Base-by-base conservation (phyloP, 2,113 vertebrate genomes). In the Coptodon rendalli region DNA sequence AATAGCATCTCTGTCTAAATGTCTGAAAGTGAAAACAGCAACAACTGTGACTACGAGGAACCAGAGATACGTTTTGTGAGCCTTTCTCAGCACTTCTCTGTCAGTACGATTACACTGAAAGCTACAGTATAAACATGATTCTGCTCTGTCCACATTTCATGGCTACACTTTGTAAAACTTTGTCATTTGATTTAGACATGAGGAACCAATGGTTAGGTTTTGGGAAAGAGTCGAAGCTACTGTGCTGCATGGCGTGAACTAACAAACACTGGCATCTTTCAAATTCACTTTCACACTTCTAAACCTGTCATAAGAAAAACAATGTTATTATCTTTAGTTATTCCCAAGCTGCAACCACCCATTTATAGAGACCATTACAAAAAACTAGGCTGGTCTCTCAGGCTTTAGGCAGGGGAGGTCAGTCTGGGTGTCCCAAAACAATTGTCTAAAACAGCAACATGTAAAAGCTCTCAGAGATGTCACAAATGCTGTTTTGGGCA, bases 1-100 rank as follows among this genome's bases (percentile, higher is more conserved):
- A 94, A 93, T 92, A 94, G 91, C 38, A 0, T 38, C 68, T 36
- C 31, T 36, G 83, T 84, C 81, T 85, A 85, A 83, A 89, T 6
- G 29, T 6, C 4, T 1, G 2, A 0, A 50, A 27, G 17, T 6
- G 4, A 80, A 61, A 81, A 76, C 48, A 53, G 29, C 24, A 63
- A n/a, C 29, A n/a, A 4, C 16, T 13, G 12, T 2, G 31, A 6
- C 19, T 4, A 6, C 3, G 22, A 76, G 2, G 2, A 73, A 3
- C 0, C 68, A 7, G 22, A 73, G 22, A 10, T 0, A 4, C 68
- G 45, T 5, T 45, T n/a, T 63, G 13, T 16, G 66, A 14, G 5
- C 38, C n/a, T 43, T 43, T 43, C 7, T 40, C 63, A 8, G 1
- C 1, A 14, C 19, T 6, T 6, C 38, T 71, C 8, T 17, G 68